phyloP scores from a whole-genome alignment of 2,888 invertebrate genomes.

The Rhagonycha lutea region DNA sequence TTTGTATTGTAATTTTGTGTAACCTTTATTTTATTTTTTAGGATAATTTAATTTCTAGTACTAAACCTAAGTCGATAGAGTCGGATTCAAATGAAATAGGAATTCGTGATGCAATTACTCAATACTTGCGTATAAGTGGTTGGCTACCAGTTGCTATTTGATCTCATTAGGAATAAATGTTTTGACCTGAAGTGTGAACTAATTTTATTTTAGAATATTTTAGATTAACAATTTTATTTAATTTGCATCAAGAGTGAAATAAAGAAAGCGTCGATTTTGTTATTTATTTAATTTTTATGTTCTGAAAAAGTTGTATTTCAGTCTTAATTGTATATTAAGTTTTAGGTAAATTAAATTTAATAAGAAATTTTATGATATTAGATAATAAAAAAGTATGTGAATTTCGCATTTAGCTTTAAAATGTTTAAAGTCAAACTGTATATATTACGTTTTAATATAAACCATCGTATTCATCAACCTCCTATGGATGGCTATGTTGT shows the following conservation, averaged over 20 bases:
- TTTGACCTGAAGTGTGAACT: neutral
- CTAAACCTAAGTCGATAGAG: constrained; percentile 37
- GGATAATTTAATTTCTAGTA: constrained; percentile 46
- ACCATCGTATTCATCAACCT: neutral
- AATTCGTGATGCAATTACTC: constrained; percentile 48
- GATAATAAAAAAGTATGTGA: neutral
- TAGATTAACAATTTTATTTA: neutral
- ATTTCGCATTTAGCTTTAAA: constrained; percentile 6
- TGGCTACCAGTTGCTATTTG: constrained; percentile 43
- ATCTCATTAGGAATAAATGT: constrained; percentile 4
- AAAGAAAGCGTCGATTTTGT: neutral
- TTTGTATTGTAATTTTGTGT: neutral
- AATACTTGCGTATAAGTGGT: constrained; percentile 49
- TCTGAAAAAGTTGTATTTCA: constrained; percentile 2
- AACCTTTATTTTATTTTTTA: constrained; percentile 30
- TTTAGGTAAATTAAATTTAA: neutral
- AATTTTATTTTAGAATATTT: neutral
- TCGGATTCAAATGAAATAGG: constrained; percentile 37
- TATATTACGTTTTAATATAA: neutral
- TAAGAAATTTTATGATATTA: neutral
- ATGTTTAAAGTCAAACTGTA: neutral
- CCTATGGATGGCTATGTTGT: neutral
- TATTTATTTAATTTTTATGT: neutral
- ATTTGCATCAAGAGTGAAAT: neutral
- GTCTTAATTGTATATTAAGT: neutral